Evolutionary conservation across 2,888 invertebrate genomes (phyloP), one percentile per base, ranked within the genome.

Genomic region (Perithous albicinctus): DNA sequence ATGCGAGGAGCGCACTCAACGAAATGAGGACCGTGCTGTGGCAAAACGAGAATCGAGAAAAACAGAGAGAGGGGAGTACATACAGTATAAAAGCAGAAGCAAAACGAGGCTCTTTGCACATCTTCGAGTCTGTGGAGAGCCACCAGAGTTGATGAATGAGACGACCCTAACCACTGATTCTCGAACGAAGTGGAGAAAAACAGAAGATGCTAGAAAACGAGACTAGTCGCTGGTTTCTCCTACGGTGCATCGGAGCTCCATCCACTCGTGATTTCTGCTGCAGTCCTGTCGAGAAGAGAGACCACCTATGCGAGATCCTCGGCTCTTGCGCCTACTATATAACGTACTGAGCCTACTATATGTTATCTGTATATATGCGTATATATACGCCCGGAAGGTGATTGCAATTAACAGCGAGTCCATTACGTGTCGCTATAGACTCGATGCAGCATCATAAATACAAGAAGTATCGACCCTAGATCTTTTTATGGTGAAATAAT

Each of bases 1-100:
- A n/a, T n/a, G 18, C 63, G 48, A 46, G 63, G 69, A 20, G 69
- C 54, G 69, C 80, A 80, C 80, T 80, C 80, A 75, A 38, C 75
- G 29, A 76, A 75, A 80, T 80, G 70, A 80, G 51, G 54, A 67
- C 66, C 66, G 38, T 54, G 23, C 20, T 38, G n/a, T n/a, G 32
- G 20, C 8, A 32, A 32, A 32, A 35, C 29, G 35, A 43, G 23
- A 70, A 26, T 43, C 23, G 26, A 56, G 41, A 26, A 32, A 46
- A 67, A 32, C 51, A 26, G 59, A 46, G 46, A 63, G 64, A 29
- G n/a, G 20, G 18, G 20, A 56, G n/a, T 15, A 15, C 35, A 38
- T 8, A 23, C 10, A 63, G 43, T 8, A 64, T 15, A 26, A 29
- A 26, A n/a, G 56, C 2, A 15, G 23, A 8, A 18, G 38, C 15